phyloP scores from a whole-genome alignment of 2,888 invertebrate species.

The Oligia fasciuncula region DNA sequence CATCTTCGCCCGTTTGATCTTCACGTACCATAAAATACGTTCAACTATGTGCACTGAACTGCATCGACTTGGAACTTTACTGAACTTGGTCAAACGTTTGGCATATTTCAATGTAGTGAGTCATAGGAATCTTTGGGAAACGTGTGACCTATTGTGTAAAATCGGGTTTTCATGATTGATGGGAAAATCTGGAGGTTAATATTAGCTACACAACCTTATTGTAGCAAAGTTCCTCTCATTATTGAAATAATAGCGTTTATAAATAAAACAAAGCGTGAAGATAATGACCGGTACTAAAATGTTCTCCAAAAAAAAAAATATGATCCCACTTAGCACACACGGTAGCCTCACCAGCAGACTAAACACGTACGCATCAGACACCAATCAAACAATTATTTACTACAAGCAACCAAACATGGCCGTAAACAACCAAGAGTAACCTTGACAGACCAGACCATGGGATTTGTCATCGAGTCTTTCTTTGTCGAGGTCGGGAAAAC shows the following conservation, averaged over 20 bases:
- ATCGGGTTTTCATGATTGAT: background rate
- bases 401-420: constrained; percentile 65
- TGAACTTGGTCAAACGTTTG: constrained; percentile 4
- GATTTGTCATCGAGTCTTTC: constrained; percentile 86
- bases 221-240: constrained; percentile 6
- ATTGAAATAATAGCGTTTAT: constrained; percentile 5
- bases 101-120: constrained; percentile 7
- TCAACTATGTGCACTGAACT: constrained; percentile 19
- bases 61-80: constrained; percentile 25
- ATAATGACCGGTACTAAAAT: constrained; percentile 18
- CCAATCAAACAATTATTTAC: constrained; percentile 66
- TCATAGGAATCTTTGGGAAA: constrained; percentile 22
- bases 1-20: background rate
- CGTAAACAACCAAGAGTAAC: constrained; percentile 75
- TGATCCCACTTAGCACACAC: constrained; percentile 42
- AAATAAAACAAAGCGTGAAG: constrained; percentile 35
- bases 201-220: background rate
- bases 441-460: constrained; percentile 81
- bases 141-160: constrained; percentile 14
- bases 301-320: constrained; percentile 23
- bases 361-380: constrained; percentile 61
- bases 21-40: background rate
- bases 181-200: constrained; percentile 5
- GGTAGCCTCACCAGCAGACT: constrained; percentile 44
- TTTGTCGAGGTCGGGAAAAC: constrained; percentile 84